Percentiles rank a stretch among this genome's conserved stretches.
phyloP scores from a whole-genome alignment of 2,888 invertebrate genomes.

The Dioctria rufipes region DNA sequence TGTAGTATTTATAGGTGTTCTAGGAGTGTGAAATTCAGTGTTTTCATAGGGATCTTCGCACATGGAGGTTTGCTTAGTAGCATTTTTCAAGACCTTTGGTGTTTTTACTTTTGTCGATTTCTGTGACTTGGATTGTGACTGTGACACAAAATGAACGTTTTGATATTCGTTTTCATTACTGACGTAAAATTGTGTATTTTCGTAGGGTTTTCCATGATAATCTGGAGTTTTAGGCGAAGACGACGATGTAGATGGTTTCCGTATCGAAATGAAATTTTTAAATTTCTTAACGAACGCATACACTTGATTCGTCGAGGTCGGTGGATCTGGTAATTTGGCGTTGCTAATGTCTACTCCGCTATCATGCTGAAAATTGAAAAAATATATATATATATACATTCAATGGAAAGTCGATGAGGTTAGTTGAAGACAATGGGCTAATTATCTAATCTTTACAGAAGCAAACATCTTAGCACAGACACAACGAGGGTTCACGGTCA shows the following conservation, averaged over 20 bases:
- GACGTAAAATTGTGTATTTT: constrained; percentile 67
- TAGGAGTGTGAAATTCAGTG: constrained; percentile 63
- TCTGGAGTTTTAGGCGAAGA: constrained; percentile 59
- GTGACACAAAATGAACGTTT: constrained; percentile 23
- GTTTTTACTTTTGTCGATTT: constrained; percentile 52
- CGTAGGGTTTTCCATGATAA: constrained; percentile 65
- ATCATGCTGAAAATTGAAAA: constrained; percentile 67
- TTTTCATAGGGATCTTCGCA: constrained; percentile 65
- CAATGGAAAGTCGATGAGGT: constrained; percentile 3
- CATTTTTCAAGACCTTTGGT: constrained; percentile 56
- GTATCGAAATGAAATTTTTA: constrained; percentile 75
- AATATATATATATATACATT: constrained; percentile 19
- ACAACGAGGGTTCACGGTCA: constrained; percentile 35
- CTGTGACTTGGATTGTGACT: neutral
- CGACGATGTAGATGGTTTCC: constrained; percentile 65
- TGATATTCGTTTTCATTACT: constrained; percentile 54
- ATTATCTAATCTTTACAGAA: neutral
- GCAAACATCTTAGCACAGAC: neutral
- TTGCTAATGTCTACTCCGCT: constrained; percentile 73
- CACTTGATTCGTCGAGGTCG: constrained; percentile 73
- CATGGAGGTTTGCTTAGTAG: constrained; percentile 40
- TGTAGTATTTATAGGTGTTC: constrained; percentile 13
- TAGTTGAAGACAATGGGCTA: constrained; percentile 11
- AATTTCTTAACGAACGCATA: constrained; percentile 81
- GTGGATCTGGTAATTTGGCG: constrained; percentile 76